Percentiles rank a stretch among this genome's conserved stretches.
These are phyloP conservation scores for Xiphophorus birchmanni DNA, from an alignment of 2,797 vertebrate species.

Conservation along the genomic window DNA sequence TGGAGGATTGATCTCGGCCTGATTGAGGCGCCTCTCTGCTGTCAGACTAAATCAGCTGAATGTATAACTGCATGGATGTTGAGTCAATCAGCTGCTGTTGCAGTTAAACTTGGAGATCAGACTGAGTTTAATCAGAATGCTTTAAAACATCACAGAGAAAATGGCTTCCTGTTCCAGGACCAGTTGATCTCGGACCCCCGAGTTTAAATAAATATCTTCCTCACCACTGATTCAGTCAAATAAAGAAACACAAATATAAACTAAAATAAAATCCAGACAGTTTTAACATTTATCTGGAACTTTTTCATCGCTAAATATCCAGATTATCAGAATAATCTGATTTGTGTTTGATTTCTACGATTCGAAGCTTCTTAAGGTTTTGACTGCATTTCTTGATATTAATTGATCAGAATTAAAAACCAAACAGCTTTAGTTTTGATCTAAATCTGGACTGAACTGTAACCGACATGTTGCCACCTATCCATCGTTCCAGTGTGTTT, in stretches of 20 bases:
- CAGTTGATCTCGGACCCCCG: neutral
- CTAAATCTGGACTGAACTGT: neutral
- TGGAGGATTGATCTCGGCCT: conserved; percentile 37
- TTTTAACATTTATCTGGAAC: neutral
- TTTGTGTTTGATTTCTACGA: neutral
- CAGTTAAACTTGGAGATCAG: neutral
- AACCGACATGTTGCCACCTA: too few species aligned
- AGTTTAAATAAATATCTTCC: neutral
- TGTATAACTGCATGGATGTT: neutral
- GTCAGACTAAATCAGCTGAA: neutral
- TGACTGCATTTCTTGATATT: neutral
- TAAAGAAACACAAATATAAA: neutral
- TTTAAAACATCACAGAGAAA: neutral
- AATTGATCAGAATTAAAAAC: neutral
- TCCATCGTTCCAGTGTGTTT: too few species aligned
- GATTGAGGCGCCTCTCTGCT: conserved; percentile 14
- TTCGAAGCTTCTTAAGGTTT: neutral
- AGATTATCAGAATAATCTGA: neutral
- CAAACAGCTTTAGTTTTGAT: neutral
- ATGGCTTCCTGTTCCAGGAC: neutral
- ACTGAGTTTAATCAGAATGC: neutral
- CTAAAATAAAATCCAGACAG: neutral
- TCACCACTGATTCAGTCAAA: neutral
- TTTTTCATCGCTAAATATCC: neutral
- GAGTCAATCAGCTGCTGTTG: neutral